Evolutionary conservation across 2,888 invertebrate genomes (phyloP).

Genomic region (Amphiduros pacificus): DNA sequence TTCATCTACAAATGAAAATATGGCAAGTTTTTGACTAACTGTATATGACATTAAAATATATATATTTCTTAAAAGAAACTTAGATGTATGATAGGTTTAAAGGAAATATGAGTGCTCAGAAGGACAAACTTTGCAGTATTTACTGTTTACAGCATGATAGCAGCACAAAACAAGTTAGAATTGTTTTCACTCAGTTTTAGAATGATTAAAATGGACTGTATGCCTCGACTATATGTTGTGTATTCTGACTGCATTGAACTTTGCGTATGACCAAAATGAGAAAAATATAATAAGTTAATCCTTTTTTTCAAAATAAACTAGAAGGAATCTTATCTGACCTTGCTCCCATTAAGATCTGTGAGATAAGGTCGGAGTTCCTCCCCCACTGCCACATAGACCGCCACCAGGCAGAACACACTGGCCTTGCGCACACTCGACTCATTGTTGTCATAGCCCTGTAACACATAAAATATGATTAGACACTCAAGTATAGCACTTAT

Average conservation of each 20-base stretch:
- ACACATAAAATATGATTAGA: neutral
- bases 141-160: too few relatives aligned
- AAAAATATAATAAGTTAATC: too few relatives aligned
- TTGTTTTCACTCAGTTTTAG: neutral
- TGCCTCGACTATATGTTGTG: neutral
- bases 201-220: neutral
- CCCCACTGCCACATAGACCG: conserved; percentile 85
- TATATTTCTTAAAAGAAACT: too few relatives aligned
- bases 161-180: too few relatives aligned
- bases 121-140: too few relatives aligned
- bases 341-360: conserved; percentile 81
- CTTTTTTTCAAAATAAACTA: too few relatives aligned
- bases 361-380: conserved; percentile 79
- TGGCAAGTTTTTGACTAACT: neutral
- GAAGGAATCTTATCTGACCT: too few relatives aligned
- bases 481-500: too few relatives aligned
- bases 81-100: too few relatives aligned
- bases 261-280: neutral
- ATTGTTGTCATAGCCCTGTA: conserved; percentile 83
- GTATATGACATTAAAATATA: neutral
- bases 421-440: conserved; percentile 94
- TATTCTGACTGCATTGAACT: neutral
- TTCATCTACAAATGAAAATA: conserved; percentile 62
- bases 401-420: conserved; percentile 96
- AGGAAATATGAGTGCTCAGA: too few relatives aligned